Evolutionary conservation across 2,113 vertebrate species (phyloP).

Genomic region (Chaetodon auriga): DNA sequence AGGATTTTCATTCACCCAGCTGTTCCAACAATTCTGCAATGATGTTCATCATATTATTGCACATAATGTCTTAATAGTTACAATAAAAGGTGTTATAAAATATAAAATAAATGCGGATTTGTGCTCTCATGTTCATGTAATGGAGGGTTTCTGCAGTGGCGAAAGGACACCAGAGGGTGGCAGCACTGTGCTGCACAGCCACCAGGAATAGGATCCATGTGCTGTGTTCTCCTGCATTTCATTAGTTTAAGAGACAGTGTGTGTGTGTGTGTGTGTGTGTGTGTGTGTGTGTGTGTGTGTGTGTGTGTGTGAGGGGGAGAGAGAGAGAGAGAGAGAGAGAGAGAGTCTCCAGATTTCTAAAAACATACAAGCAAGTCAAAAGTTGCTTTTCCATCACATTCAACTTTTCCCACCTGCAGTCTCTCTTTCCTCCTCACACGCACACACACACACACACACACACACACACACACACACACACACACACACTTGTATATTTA

Average conservation of each 20-base stretch:
- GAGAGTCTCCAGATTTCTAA: neutral
- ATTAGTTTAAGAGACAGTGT: conserved; percentile 1
- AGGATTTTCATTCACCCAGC: neutral
- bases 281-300: conserved; percentile 27
- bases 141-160: conserved; percentile 25
- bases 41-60: neutral
- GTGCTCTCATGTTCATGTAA: accelerated
- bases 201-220: neutral
- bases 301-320: conserved; percentile 8
- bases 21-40: neutral
- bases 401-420: neutral
- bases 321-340: neutral
- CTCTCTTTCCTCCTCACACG: neutral
- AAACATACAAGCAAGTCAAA: too few relatives aligned
- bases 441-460: neutral
- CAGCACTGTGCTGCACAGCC: conserved; percentile 78
- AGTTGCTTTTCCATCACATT: neutral
- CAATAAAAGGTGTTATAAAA: neutral
- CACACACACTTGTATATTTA: neutral
- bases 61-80: accelerated
- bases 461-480: conserved; percentile 7
- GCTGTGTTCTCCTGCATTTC: neutral
- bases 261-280: conserved; percentile 25
- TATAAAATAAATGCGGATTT: neutral
- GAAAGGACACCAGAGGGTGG: conserved; percentile 70